These are phyloP conservation scores for Nannoperca obscura DNA, from an alignment of 2,797 vertebrate genomes.

Conservation along the genomic window DNA sequence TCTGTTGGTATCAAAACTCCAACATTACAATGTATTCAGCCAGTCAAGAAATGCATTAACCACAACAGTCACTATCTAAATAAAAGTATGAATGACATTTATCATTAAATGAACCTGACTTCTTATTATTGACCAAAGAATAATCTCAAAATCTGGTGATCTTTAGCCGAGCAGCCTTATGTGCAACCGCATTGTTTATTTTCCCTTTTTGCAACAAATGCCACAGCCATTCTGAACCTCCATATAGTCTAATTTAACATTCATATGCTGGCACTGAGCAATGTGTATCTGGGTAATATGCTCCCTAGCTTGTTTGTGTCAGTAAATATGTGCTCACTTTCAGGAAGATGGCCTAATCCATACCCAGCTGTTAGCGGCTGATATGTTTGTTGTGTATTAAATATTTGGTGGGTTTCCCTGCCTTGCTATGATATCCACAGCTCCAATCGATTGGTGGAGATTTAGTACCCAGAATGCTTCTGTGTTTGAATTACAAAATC, in stretches of 20 bases:
- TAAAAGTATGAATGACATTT: neutral
- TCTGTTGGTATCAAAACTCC: constrained; percentile 41
- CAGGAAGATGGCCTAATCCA: constrained; percentile 75
- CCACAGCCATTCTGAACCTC: constrained; percentile 39
- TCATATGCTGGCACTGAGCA: constrained; percentile 61
- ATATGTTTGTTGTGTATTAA: constrained; percentile 77
- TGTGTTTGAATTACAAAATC: constrained; percentile 83
- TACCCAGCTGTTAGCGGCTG: constrained; percentile 76
- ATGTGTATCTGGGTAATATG: constrained; percentile 57
- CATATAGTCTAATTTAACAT: constrained; percentile 66
- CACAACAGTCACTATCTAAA: constrained; percentile 1
- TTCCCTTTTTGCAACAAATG: constrained; percentile 48
- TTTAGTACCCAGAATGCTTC: constrained; percentile 77
- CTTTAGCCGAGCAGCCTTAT: neutral
- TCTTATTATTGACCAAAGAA: constrained; percentile 14
- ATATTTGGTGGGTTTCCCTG: constrained; percentile 70
- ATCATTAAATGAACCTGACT: neutral
- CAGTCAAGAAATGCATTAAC: constrained; percentile 37
- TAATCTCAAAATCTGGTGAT: constrained; percentile 31
- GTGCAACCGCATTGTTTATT: constrained; percentile 22
- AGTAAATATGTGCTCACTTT: constrained; percentile 72
- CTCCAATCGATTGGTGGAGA: constrained; percentile 81
- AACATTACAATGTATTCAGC: constrained; percentile 35
- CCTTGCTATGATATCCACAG: constrained; percentile 76
- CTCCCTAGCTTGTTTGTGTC: constrained; percentile 73